phyloP scores from a whole-genome alignment of 2,888 invertebrate species.

The Pelosia muscerda region DNA sequence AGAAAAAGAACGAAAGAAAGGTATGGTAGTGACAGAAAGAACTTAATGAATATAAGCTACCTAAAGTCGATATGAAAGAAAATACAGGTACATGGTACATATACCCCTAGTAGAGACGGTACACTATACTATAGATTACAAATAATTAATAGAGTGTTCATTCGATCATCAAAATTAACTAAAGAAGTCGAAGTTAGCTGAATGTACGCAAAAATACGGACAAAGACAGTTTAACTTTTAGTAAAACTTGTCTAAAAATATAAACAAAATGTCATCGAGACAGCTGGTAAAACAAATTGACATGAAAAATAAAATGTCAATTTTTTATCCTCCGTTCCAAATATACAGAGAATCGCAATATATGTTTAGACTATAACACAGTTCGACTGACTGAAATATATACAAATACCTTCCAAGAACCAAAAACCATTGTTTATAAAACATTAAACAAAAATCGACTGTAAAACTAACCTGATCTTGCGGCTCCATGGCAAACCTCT shows the following conservation, averaged over 20 bases:
- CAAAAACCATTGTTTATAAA: slow-evolving; percentile 25
- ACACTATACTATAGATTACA: too few relatives aligned
- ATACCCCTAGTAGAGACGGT: too few relatives aligned
- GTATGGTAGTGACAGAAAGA: not conserved
- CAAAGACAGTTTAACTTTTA: too few relatives aligned
- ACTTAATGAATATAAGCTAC: not conserved
- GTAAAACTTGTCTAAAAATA: too few relatives aligned
- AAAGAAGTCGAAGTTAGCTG: too few relatives aligned
- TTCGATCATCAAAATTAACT: too few relatives aligned
- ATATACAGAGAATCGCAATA: slow-evolving; percentile 1
- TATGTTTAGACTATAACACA: not conserved
- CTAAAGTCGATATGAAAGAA: not conserved
- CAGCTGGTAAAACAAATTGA: too few relatives aligned
- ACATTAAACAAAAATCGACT: slow-evolving; percentile 27
- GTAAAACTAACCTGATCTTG: slow-evolving; percentile 88
- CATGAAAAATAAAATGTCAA: not conserved
- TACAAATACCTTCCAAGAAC: slow-evolving; percentile 16
- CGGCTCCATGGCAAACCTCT: slow-evolving; percentile 97
- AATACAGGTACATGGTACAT: too few relatives aligned
- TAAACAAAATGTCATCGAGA: too few relatives aligned
- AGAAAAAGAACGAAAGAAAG: not conserved
- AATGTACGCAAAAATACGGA: too few relatives aligned
- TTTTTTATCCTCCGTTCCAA: too few relatives aligned
- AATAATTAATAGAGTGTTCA: too few relatives aligned
- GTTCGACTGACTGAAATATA: slow-evolving; percentile 2